Evolutionary conservation across 2,888 invertebrate genomes (phyloP), one percentile per base, ranked within the genome.

Genomic region (Melitaea athalia): DNA sequence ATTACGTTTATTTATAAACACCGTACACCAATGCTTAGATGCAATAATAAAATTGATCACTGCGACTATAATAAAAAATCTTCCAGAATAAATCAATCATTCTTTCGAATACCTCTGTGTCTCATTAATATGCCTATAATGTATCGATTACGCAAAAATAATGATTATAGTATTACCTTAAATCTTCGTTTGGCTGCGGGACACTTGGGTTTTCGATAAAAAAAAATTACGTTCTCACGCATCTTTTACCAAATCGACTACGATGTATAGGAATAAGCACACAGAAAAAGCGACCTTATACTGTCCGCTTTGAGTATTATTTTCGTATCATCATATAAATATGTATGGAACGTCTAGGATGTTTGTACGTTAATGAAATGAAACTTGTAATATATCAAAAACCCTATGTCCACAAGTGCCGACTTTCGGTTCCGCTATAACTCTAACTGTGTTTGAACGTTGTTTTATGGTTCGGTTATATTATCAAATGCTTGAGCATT

Each of bases 321-420:
- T 63, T 67, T 68, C 7, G 24, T n/a, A 4, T 14, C 11, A 45
- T 5, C 62, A 24, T 2, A 47, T 2, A 38, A 33, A 55, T 55
- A 67, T 47, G n/a, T 33, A 49, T 53, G 49, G 38, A 64, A 64
- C n/a, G 63, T 67, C 55, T 75, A 78, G 78, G 73, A 75, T 76
- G 76, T 76, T 61, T 69, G 71, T 72, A 77, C 74, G 72, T 76
- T 74, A 77, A 77, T 78, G 75, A 77, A 79, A 77, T 77, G 76
- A 74, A 75, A 75, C 63, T 62, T 68, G 74, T 75, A 76, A 70
- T 81, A 81, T 83, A 57, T 57, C 78, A 76, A 72, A 64, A 72
- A 70, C 73, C 72, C 72, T 70, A 68, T 74, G 79, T 76, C 66
- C 75, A 76, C 73, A 68, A 74, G 70, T 73, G 74, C 67, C 69